Evolutionary conservation across 2,797 vertebrate genomes (phyloP), one percentile per base, ranked within the genome.

Genomic region (Gymnocypris eckloni): DNA sequence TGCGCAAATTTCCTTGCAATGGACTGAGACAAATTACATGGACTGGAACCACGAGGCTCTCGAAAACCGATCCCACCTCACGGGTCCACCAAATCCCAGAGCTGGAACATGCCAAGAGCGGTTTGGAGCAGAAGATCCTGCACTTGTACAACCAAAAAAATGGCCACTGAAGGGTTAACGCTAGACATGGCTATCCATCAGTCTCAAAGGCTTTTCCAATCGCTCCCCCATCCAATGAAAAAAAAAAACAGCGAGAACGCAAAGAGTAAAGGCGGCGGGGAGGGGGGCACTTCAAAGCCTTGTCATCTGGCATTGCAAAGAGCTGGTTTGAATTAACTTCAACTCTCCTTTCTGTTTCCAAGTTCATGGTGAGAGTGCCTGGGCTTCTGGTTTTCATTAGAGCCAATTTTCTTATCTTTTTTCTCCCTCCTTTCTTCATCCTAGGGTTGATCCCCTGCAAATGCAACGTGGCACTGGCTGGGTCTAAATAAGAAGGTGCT

Each of bases 391-490:
- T 95, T 97, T 97, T 97, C 96, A 97, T 98, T 98, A 98, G 89
- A 93, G 93, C 92, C 96, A 95, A 96, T 97, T 96, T 97, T 97
- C 98, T 98, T 98, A 97, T 97, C 97, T 98, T 95, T 95, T 95
- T 94, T 95, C 93, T 92, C 89, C 90, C 89, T 91, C 92, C 33
- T 94, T 96, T 95, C 95, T 95, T 93, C 95, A 95, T 95, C 96
- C 93, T 91, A 84, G 91, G 94, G 94, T 95, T 96, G 95, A 97
- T 97, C 96, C 96, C 94, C 92, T 90, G 95, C 93, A 96, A 97
- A 97, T 94, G 96, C 95, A 95, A 95, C 90, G 94, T 97, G 96
- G 97, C 97, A 95, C 94, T 95, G 93, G 83, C 91, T 88, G 88
- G 90, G 89, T 90, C 94, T 93, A 92, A 93, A 94, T 91, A 93